These are phyloP conservation scores for Macropus fuliginosus DNA, from an alignment of 2,797 vertebrate species.

Conservation along the genomic window DNA sequence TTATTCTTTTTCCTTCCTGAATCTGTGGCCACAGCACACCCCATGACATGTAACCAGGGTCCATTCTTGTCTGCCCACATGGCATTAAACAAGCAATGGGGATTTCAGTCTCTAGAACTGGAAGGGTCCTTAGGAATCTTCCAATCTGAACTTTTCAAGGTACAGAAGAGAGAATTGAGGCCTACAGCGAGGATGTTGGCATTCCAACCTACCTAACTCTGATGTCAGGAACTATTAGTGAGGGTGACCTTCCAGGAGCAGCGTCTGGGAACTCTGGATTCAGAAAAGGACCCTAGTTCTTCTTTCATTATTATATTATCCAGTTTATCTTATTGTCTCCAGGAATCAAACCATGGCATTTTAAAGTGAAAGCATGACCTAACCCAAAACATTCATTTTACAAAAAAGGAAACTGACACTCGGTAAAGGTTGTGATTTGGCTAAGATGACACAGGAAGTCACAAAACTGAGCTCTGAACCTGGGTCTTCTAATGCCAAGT, in stretches of 20 bases:
- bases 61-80: background rate
- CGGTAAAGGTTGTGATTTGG: background rate
- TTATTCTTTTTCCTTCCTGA: background rate
- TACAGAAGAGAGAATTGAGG: background rate
- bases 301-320: background rate
- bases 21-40: background rate
- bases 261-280: background rate
- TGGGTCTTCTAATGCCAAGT: background rate
- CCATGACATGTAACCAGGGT: background rate
- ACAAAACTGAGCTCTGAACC: background rate
- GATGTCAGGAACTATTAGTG: background rate
- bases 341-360: background rate
- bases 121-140: background rate
- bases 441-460: background rate
- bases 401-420: background rate
- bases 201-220: background rate
- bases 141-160: accelerated
- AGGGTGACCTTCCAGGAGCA: background rate
- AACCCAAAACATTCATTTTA: background rate
- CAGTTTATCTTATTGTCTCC: background rate
- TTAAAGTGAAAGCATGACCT: background rate
- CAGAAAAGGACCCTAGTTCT: too few species aligned
- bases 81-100: background rate
- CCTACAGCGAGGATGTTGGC: background rate
- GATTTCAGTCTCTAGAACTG: background rate